A percentile compares a stretch with the other conserved stretches of the same genome.
Conservation (phyloP, 2,113 vertebrate genomes). For the Cyanoderma ruficeps region DNA sequence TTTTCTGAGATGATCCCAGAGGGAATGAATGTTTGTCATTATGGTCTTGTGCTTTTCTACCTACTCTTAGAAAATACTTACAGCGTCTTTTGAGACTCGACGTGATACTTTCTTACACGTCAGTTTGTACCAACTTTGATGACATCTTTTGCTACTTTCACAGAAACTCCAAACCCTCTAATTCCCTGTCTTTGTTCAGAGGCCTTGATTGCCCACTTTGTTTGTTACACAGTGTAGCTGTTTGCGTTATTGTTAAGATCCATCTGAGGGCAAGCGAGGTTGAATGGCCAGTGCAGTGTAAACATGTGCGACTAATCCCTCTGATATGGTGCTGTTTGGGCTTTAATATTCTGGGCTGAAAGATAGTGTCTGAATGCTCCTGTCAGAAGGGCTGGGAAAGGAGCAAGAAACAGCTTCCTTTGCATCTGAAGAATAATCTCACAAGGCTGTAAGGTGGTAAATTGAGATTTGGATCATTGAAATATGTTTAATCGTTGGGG, state of each 20-base stretch:
- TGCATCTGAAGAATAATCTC: neutral
- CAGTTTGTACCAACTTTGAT: neutral
- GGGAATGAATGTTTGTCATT: neutral
- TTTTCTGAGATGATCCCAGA: neutral
- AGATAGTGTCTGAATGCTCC: neutral
- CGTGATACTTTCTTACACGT: neutral
- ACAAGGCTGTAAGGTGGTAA: neutral
- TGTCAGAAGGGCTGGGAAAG: neutral
- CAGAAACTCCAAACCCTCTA: neutral
- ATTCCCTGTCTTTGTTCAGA: conserved; percentile 24
- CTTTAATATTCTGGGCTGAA: neutral
- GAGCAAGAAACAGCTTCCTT: neutral
- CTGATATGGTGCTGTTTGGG: neutral
- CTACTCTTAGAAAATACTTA: neutral
- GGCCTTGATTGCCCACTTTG: conserved; percentile 19
- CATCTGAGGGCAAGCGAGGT: conserved; percentile 16
- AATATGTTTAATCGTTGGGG: neutral
- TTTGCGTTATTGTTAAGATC: conserved; percentile 42
- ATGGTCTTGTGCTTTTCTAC: neutral
- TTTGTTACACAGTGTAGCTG: conserved; percentile 3
- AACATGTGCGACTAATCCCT: conserved; percentile 42
- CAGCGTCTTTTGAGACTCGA: neutral
- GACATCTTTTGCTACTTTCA: neutral
- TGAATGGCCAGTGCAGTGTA: conserved; percentile 27
- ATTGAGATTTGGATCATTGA: neutral